Evolutionary conservation across 2,888 invertebrate genomes (phyloP).

Genomic region (Campaea margaritaria): DNA sequence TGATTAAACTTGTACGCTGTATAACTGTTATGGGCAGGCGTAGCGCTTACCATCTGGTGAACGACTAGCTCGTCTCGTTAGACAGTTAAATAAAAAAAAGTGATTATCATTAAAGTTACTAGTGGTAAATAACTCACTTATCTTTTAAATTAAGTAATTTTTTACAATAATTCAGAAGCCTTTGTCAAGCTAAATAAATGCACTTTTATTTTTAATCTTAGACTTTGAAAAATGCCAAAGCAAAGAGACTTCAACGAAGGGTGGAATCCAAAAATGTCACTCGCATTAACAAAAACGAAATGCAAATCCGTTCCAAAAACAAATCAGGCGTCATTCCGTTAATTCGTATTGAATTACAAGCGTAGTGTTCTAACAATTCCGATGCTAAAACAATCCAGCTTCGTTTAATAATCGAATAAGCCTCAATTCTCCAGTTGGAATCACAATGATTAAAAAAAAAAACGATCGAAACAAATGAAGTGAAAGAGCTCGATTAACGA

Average conservation of each 20-base stretch:
- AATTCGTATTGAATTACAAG: constrained; percentile 83
- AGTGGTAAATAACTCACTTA: too few species aligned
- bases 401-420: constrained; percentile 63
- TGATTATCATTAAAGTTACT: too few species aligned
- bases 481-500: constrained; percentile 81
- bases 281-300: constrained; percentile 9
- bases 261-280: not conserved
- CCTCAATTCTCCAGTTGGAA: constrained; percentile 66
- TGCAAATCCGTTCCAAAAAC: constrained; percentile 38
- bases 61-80: too few species aligned
- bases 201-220: too few species aligned
- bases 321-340: constrained; percentile 72
- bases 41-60: too few species aligned
- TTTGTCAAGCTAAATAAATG: too few species aligned
- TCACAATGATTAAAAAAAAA: constrained; percentile 54
- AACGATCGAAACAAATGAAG: constrained; percentile 77
- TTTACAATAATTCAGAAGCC: not conserved
- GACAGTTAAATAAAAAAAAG: too few species aligned
- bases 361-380: constrained; percentile 63
- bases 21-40: too few species aligned
- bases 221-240: too few species aligned
- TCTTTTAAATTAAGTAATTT: too few species aligned
- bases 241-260: not conserved
- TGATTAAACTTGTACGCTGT: too few species aligned
- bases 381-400: constrained; percentile 61